These are phyloP conservation scores for Zaprionus obscuricornis DNA, from an alignment of 2,888 invertebrate genomes.

Conservation along the genomic window DNA sequence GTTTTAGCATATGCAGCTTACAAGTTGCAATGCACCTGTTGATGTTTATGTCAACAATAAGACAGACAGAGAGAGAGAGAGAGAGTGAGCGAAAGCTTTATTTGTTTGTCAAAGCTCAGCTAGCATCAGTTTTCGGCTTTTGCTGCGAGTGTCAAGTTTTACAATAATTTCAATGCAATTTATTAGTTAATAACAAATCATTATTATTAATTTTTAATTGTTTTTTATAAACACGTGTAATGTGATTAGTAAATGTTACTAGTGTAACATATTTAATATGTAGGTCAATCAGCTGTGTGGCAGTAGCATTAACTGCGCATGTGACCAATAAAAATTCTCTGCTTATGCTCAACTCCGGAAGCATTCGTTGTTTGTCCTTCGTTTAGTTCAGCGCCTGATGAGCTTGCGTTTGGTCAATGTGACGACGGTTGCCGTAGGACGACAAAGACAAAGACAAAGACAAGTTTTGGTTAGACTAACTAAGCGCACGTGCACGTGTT, in stretches of 20 bases:
- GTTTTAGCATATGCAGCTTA: conserved; percentile 29
- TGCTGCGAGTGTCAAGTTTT: no score
- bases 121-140: no score
- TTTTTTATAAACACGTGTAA: no score
- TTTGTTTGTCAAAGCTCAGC: neutral
- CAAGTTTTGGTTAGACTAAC: neutral
- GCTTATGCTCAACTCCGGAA: conserved; percentile 55
- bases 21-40: conserved; percentile 50
- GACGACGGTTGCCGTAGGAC: conserved; percentile 24
- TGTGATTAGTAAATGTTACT: neutral
- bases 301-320: conserved; percentile 59
- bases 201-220: conserved; percentile 21
- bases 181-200: no score
- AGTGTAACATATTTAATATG: conserved; percentile 35
- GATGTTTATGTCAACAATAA: no score
- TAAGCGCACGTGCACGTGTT: conserved; percentile 21
- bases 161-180: no score
- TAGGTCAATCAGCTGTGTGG: conserved; percentile 73
- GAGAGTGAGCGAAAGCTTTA: conserved; percentile 28
- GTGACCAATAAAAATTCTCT: conserved; percentile 51
- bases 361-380: conserved; percentile 43
- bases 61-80: no score
- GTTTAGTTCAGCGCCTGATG: conserved; percentile 69
- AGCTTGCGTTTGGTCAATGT: conserved; percentile 73
- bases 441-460: conserved; percentile 8